Percentiles rank a stretch among this genome's conserved stretches.
phyloP scores from a whole-genome alignment of 2,797 vertebrate genomes.

The Gephyroberyx darwinii region DNA sequence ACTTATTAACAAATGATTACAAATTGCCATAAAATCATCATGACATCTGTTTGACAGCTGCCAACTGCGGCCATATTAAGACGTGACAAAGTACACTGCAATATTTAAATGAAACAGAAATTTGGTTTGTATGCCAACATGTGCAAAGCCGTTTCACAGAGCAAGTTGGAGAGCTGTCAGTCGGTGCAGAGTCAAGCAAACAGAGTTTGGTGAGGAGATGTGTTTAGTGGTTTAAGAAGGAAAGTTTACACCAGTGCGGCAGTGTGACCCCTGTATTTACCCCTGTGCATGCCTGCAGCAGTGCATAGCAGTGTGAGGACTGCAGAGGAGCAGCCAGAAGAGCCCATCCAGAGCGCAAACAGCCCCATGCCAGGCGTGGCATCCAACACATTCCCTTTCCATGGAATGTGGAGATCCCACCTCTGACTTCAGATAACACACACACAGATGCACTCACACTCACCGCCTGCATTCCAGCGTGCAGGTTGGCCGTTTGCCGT shows the following conservation, averaged over 20 bases:
- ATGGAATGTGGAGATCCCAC: constrained; percentile 20
- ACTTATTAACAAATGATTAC: neutral
- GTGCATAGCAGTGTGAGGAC: constrained; percentile 10
- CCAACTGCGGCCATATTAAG: constrained; percentile 14
- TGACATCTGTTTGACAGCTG: constrained; percentile 27
- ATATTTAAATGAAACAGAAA: neutral
- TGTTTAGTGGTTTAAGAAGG: constrained; percentile 18
- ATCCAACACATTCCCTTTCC: constrained; percentile 20
- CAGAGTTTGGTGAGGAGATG: neutral
- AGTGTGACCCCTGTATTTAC: neutral
- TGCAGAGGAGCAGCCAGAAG: constrained; percentile 18
- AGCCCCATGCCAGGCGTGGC: constrained; percentile 14
- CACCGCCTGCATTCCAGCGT: constrained; percentile 56
- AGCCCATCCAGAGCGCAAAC: neutral
- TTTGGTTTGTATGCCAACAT: neutral
- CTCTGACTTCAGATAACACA: constrained; percentile 22
- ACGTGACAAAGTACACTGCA: neutral
- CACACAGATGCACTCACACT: constrained; percentile 81
- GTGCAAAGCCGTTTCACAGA: neutral
- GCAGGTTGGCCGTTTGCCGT: constrained; percentile 87
- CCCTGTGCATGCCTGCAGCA: constrained; percentile 18
- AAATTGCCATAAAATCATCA: neutral
- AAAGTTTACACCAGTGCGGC: constrained; percentile 26
- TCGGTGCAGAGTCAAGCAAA: constrained; percentile 21
- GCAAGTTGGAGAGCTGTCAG: constrained; percentile 26